These are phyloP conservation scores for Muscicapa striata DNA, from an alignment of 2,797 vertebrate genomes.

Conservation along the genomic window DNA sequence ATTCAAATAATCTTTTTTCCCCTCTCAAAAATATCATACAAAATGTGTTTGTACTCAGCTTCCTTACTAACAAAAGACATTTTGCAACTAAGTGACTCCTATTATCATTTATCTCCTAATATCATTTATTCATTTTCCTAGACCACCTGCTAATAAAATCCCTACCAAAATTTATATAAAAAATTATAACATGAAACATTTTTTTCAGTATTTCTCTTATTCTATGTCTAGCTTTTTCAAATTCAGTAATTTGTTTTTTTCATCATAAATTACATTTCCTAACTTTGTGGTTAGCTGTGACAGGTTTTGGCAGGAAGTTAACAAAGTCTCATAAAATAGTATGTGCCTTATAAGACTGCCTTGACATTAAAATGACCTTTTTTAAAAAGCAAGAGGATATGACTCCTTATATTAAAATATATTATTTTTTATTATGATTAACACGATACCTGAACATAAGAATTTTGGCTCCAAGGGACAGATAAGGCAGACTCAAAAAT, in stretches of 20 bases:
- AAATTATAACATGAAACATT: not conserved
- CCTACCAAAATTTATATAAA: not conserved
- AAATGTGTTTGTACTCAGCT: not conserved
- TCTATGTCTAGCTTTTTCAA: not conserved
- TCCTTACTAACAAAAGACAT: not conserved
- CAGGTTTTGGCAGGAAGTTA: not conserved
- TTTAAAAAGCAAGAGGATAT: not conserved
- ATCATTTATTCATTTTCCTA: not conserved
- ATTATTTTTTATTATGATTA: not conserved
- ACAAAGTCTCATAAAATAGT: not conserved
- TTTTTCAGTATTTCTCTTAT: not conserved
- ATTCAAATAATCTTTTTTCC: not conserved
- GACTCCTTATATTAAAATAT: not conserved
- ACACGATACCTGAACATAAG: not conserved
- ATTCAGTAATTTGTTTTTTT: not conserved
- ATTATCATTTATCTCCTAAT: not conserved
- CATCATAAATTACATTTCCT: not conserved
- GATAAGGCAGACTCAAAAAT: not conserved
- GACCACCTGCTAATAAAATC: not conserved
- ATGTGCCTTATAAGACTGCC: not conserved
- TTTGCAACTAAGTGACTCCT: not conserved
- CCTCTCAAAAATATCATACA: not conserved
- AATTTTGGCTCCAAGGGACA: not conserved
- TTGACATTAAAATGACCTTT: constrained; percentile 40
- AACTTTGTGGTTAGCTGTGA: not conserved